Evolutionary conservation across 2,797 vertebrate species (phyloP).

Genomic region (Odontamblyopus rebecca): DNA sequence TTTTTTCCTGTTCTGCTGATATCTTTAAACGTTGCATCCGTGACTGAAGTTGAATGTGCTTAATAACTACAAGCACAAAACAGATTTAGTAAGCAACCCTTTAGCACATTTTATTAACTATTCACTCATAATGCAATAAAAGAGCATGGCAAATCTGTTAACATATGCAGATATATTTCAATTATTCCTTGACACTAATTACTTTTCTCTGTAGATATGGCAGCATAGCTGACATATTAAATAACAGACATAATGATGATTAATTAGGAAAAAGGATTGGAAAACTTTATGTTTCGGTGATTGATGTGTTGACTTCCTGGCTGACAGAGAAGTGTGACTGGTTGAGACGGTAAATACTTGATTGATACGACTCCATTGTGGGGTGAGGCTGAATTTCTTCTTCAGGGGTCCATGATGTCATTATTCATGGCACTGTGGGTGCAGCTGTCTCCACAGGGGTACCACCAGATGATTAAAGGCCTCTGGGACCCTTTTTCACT

Average conservation of each 20-base stretch:
- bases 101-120: neutral
- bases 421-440: slow-evolving; percentile 45
- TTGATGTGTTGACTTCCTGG: slow-evolving; percentile 45
- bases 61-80: neutral
- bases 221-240: neutral
- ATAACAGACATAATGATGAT: neutral
- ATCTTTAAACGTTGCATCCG: no score
- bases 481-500: slow-evolving; percentile 15
- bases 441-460: slow-evolving; percentile 42
- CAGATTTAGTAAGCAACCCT: neutral
- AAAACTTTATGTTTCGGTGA: slow-evolving; percentile 16
- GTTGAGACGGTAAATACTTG: slow-evolving; percentile 47
- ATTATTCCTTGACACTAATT: neutral
- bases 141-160: neutral
- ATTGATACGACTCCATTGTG: slow-evolving; percentile 45
- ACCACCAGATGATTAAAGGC: slow-evolving; percentile 26
- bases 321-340: slow-evolving; percentile 42
- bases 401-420: slow-evolving; percentile 39
- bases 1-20: neutral
- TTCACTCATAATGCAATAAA: neutral
- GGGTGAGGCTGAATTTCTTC: slow-evolving; percentile 35
- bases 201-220: neutral
- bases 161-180: neutral
- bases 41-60: no score
- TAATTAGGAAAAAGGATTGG: slow-evolving; percentile 10